A percentile compares a stretch with the other conserved stretches of the same genome.
Evolutionary conservation across 2,888 invertebrate species (phyloP).

Genomic region (Sialis fuliginosa): DNA sequence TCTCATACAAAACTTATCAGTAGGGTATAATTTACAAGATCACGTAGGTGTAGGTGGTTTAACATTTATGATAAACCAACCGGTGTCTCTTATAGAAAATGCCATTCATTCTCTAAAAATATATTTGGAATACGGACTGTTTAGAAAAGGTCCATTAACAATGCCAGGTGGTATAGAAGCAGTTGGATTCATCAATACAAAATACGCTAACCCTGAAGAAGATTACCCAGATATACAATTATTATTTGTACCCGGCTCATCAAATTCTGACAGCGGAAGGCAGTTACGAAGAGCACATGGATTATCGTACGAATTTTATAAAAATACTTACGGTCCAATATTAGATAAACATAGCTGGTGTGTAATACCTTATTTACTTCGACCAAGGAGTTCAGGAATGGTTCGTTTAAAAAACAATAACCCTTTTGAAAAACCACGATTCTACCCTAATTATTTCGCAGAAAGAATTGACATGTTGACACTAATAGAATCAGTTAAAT

Average conservation of each 20-base stretch:
- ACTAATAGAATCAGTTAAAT: constrained; percentile 71
- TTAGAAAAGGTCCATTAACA: constrained; percentile 69
- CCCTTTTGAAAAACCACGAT: constrained; percentile 75
- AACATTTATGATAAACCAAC: constrained; percentile 62
- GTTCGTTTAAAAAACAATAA: constrained; percentile 67
- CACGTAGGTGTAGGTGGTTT: constrained; percentile 76
- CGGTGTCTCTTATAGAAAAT: constrained; percentile 62
- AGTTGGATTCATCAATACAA: constrained; percentile 76
- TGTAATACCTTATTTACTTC: constrained; percentile 64
- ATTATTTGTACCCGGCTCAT: constrained; percentile 74
- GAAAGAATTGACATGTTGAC: constrained; percentile 65
- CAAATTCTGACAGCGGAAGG: constrained; percentile 70
- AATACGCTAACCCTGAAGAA: constrained; percentile 57
- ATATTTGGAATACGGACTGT: constrained; percentile 65
- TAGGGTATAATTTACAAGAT: constrained; percentile 78
- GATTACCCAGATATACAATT: constrained; percentile 84
- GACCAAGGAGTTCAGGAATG: constrained; percentile 69
- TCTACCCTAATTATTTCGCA: constrained; percentile 77
- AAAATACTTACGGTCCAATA: constrained; percentile 54
- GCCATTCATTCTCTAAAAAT: constrained; percentile 63
- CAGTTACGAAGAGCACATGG: constrained; percentile 69
- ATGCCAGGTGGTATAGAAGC: constrained; percentile 81
- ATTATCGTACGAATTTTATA: constrained; percentile 53
- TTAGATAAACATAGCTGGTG: constrained; percentile 67
- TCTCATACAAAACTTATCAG: constrained; percentile 60